Conservation (phyloP, 2,797 vertebrate genomes). For the Columba guinea region DNA sequence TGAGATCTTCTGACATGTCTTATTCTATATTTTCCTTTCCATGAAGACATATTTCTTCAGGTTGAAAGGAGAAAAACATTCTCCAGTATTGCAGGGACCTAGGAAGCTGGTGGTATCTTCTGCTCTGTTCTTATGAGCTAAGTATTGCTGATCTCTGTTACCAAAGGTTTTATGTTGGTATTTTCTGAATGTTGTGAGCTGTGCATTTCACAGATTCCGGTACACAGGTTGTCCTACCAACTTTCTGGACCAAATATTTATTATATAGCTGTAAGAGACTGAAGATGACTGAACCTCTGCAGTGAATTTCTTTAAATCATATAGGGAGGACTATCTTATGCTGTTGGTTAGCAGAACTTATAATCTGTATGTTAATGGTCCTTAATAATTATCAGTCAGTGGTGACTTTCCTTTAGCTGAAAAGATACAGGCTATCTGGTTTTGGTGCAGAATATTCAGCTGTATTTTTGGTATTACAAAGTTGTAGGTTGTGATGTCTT, state of each 20-base stretch:
- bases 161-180: background rate
- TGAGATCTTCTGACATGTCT: background rate
- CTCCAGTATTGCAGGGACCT: background rate
- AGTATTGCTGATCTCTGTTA: background rate
- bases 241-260: background rate
- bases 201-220: background rate
- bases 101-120: background rate
- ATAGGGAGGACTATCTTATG: background rate
- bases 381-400: background rate
- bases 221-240: background rate
- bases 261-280: background rate
- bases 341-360: background rate
- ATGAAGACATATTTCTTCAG: background rate
- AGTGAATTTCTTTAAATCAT: background rate
- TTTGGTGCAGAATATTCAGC: background rate
- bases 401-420: background rate
- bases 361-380: background rate
- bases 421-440: background rate
- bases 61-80: background rate
- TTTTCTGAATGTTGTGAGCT: background rate
- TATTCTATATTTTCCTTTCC: background rate
- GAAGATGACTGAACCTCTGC: background rate
- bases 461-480: background rate
- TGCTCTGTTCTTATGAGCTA: background rate
- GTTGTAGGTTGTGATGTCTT: background rate